A percentile compares a stretch with the other conserved stretches of the same genome.
phyloP scores from a whole-genome alignment of 2,888 invertebrate species.

The Idaea dimidiata region DNA sequence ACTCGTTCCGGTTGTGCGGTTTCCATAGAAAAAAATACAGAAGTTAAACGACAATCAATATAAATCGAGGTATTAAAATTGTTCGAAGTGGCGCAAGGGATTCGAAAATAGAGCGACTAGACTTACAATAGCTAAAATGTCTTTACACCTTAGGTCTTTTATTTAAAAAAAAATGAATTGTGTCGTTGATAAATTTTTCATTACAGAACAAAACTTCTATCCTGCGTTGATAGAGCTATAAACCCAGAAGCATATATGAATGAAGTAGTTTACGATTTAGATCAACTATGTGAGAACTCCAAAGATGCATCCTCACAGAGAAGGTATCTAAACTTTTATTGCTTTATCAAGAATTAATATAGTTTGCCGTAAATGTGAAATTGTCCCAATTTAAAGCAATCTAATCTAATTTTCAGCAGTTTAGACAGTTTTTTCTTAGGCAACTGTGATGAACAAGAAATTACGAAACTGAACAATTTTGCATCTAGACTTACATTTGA shows the following conservation, averaged over 20 bases:
- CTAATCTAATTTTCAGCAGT: slow-evolving; percentile 47
- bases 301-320: slow-evolving; percentile 49
- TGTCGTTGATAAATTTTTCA: not conserved
- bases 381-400: not conserved
- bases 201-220: slow-evolving; percentile 80
- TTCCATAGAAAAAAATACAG: no score
- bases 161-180: no score
- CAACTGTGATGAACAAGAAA: slow-evolving; percentile 77
- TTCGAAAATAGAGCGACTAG: no score
- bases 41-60: no score
- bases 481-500: slow-evolving; percentile 84
- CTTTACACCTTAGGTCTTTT: no score
- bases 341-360: no score
- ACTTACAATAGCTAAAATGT: no score
- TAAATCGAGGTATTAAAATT: no score
- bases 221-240: slow-evolving; percentile 85
- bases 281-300: slow-evolving; percentile 56
- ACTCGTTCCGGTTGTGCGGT: no score
- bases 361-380: no score
- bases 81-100: no score
- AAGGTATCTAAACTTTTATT: slow-evolving; percentile 45
- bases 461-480: slow-evolving; percentile 60
- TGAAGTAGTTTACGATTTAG: slow-evolving; percentile 86
- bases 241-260: slow-evolving; percentile 81
- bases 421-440: slow-evolving; percentile 52